Percentiles rank a stretch among this genome's conserved stretches.
Evolutionary conservation across 1,140 invertebrate genomes (phyloP).

Genomic region (Lerema accius): DNA sequence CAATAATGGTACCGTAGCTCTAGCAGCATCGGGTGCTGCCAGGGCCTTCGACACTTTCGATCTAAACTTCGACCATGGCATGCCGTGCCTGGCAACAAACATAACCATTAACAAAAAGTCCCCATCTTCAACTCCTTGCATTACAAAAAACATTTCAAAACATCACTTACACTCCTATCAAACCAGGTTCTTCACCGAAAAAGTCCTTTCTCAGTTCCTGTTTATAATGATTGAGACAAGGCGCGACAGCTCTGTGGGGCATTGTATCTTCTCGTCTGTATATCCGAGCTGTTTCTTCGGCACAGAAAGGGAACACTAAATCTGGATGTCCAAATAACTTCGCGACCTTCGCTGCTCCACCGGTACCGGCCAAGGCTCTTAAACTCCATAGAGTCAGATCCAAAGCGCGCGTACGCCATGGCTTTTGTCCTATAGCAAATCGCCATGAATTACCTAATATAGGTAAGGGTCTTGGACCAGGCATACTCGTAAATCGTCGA

Average conservation of each 20-base stretch:
- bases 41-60: constrained; percentile 93
- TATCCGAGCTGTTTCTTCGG: constrained; percentile 89
- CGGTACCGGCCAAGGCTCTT: constrained; percentile 75
- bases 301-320: constrained; percentile 90
- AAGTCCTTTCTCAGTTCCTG: constrained; percentile 88
- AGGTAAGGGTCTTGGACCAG: constrained; percentile 90
- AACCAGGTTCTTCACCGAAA: constrained; percentile 88
- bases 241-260: constrained; percentile 91
- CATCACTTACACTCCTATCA: constrained; percentile 90
- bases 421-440: constrained; percentile 84
- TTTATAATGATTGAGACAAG: constrained; percentile 90
- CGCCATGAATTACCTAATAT: constrained; percentile 92
- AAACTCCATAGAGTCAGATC: constrained; percentile 70
- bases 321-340: constrained; percentile 90
- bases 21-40: constrained; percentile 89
- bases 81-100: constrained; percentile 87
- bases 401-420: constrained; percentile 66
- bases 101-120: constrained; percentile 10
- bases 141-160: background rate
- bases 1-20: constrained; percentile 88
- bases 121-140: background rate
- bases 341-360: constrained; percentile 88
- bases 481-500: constrained; percentile 87
- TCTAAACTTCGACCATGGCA: constrained; percentile 91
- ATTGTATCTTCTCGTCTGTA: constrained; percentile 89